Evolutionary conservation across 2,113 vertebrate genomes (phyloP).

Genomic region (Polypterus senegalus): DNA sequence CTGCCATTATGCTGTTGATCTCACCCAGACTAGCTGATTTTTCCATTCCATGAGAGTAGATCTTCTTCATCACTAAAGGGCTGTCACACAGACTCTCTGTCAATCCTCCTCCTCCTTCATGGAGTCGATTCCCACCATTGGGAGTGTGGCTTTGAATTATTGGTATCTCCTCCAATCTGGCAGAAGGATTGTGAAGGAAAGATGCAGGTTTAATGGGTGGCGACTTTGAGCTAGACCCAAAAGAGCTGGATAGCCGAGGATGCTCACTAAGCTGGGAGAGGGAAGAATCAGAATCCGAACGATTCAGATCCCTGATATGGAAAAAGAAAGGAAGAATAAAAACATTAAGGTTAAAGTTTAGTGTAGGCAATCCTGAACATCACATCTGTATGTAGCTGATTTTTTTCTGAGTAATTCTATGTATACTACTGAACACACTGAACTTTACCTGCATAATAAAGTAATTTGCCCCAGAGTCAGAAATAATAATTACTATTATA

Average conservation of each 20-base stretch:
- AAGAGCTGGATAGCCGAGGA: conserved; percentile 40
- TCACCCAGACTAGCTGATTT: conserved; percentile 71
- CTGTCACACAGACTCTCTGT: conserved; percentile 57
- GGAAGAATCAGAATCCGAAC: conserved; percentile 83
- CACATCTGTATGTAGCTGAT: too few species aligned
- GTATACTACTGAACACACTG: too few species aligned
- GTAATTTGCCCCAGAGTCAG: too few species aligned
- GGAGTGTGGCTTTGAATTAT: conserved; percentile 39
- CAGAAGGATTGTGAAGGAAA: conserved; percentile 38
- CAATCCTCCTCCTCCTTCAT: conserved; percentile 33
- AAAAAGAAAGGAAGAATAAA: conserved; percentile 5
- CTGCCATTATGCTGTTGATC: conserved; percentile 44
- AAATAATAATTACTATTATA: too few species aligned
- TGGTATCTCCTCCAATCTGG: conserved; percentile 46
- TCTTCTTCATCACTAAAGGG: conserved; percentile 66
- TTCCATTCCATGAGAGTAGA: conserved; percentile 55
- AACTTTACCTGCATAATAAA: too few species aligned
- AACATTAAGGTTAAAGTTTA: too few species aligned
- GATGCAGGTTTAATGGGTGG: conserved; percentile 60
- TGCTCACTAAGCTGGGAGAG: conserved; percentile 71
- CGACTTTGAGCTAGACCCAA: conserved; percentile 47
- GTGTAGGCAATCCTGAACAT: too few species aligned
- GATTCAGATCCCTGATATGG: conserved; percentile 69
- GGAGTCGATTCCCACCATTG: conserved; percentile 58
- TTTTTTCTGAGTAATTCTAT: too few species aligned